Conservation (phyloP, 1,140 invertebrate genomes). For the Trichonephila clavipes region DNA sequence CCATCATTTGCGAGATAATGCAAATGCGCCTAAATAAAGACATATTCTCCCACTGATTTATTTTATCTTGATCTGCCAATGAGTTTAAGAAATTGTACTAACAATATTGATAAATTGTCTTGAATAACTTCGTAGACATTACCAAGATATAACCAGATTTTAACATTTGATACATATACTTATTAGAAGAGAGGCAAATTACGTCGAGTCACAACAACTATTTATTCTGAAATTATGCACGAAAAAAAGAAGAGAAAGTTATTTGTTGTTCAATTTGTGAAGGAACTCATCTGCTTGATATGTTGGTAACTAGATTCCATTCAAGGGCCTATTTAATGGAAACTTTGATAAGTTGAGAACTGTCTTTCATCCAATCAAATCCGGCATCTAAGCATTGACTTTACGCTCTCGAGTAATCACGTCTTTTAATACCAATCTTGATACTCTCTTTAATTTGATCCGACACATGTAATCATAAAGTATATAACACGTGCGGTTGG, state of each 20-base stretch:
- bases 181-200: neutral
- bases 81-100: too few relatives aligned
- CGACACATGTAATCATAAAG: constrained; percentile 39
- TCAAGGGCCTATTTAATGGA: neutral
- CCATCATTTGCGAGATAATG: too few relatives aligned
- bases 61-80: too few relatives aligned
- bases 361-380: constrained; percentile 17
- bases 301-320: neutral
- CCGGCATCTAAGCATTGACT: neutral
- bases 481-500: constrained; percentile 26
- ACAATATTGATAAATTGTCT: too few relatives aligned
- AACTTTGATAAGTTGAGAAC: neutral
- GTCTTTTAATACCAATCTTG: constrained; percentile 22
- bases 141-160: neutral
- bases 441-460: constrained; percentile 46
- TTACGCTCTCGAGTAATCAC: constrained; percentile 20
- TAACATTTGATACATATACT: neutral
- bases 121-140: neutral
- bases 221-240: neutral
- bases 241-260: neutral
- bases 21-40: too few relatives aligned
- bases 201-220: neutral
- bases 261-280: constrained; percentile 22
- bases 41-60: too few relatives aligned
- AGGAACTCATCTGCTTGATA: constrained; percentile 15